phyloP scores from a whole-genome alignment of 1,140 invertebrate species.

The Ericerus pela region DNA sequence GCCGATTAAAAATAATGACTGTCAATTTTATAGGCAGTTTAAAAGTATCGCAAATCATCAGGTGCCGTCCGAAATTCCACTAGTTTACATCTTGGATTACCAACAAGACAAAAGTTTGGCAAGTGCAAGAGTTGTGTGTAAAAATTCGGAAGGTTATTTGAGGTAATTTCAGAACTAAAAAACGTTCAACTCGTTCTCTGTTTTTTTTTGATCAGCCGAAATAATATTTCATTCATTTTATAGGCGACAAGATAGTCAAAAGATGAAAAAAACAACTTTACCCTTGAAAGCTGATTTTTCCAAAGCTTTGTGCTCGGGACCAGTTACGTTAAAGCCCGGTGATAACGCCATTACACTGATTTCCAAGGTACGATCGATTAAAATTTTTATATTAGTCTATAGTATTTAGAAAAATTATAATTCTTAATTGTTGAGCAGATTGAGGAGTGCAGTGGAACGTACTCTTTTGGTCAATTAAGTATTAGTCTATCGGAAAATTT shows the following conservation, averaged over 20 bases:
- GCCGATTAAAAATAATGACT: neutral
- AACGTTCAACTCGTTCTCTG: neutral
- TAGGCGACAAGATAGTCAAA: slow-evolving; percentile 1
- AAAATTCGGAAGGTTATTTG: neutral
- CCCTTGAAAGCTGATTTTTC: neutral
- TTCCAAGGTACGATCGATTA: too few relatives aligned
- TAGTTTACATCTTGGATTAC: neutral
- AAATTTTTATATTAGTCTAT: too few relatives aligned
- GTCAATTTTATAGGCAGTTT: neutral
- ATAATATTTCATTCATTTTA: neutral
- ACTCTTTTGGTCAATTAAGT: neutral
- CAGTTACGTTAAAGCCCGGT: neutral
- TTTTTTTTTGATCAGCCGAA: neutral
- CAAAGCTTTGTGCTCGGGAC: neutral
- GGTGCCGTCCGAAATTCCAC: neutral
- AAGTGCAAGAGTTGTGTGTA: neutral
- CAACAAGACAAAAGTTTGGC: slow-evolving; percentile 1
- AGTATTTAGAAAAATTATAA: too few relatives aligned
- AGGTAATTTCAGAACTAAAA: neutral
- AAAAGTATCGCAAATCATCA: neutral
- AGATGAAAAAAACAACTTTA: neutral
- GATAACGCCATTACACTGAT: neutral
- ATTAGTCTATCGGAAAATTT: neutral
- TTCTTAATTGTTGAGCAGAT: neutral
- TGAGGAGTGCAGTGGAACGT: neutral